Conservation (phyloP, 2,113 vertebrate genomes). For the Vimba vimba region DNA sequence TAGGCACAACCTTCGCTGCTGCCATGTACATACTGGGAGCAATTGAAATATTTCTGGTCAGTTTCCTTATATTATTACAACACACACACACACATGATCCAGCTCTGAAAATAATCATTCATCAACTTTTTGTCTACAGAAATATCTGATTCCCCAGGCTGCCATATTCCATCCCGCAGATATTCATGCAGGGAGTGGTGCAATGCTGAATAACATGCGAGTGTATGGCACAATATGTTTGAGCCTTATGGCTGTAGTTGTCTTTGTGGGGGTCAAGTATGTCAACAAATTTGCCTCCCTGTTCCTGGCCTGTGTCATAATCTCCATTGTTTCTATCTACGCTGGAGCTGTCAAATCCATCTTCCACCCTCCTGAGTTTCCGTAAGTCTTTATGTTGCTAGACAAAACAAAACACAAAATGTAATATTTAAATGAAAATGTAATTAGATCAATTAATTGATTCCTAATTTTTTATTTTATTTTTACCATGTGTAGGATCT, state of each 20-base stretch:
- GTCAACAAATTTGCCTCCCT: conserved; percentile 98
- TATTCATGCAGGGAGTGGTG: conserved; percentile 79
- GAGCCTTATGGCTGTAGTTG: conserved; percentile 92
- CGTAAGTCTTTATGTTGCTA: conserved; percentile 81
- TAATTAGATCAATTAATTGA: neutral
- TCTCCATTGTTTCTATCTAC: conserved; percentile 97
- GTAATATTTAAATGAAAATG: neutral
- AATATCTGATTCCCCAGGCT: conserved; percentile 91
- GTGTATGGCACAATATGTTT: conserved; percentile 94
- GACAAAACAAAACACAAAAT: neutral
- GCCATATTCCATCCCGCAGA: conserved; percentile 88
- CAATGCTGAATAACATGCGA: conserved; percentile 95
- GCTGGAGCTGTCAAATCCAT: conserved; percentile 93
- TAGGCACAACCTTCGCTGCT: conserved; percentile 96
- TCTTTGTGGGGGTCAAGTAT: conserved; percentile 97
- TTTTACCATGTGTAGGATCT: conserved; percentile 78
- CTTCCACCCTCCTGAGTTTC: conserved; percentile 90
- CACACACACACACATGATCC: neutral
- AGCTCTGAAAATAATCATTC: neutral
- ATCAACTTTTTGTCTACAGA: conserved; percentile 74
- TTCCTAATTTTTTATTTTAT: neutral
- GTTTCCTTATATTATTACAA: conserved; percentile 58
- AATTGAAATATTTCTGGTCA: conserved; percentile 95
- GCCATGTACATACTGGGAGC: conserved; percentile 98
- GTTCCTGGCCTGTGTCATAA: conserved; percentile 95